These are phyloP conservation scores for Danio tinwini DNA, from an alignment of 2,797 vertebrate species.

Conservation along the genomic window DNA sequence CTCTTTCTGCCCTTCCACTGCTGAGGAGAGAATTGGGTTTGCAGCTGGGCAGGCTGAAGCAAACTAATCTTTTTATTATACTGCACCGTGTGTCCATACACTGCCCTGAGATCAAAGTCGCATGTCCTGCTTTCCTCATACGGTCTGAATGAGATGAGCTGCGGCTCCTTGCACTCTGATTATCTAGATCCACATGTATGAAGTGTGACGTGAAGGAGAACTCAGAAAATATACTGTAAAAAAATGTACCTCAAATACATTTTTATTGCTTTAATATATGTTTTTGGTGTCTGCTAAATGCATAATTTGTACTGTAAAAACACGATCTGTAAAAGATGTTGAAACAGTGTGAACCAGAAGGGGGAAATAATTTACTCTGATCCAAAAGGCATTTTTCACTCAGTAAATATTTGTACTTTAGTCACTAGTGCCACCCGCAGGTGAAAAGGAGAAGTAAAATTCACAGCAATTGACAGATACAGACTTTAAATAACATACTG, in stretches of 20 bases:
- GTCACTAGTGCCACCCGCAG: conserved; percentile 48
- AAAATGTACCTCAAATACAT: neutral
- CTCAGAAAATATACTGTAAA: neutral
- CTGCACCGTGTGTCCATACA: conserved; percentile 40
- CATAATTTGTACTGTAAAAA: neutral
- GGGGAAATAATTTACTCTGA: neutral
- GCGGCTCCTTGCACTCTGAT: conserved; percentile 35
- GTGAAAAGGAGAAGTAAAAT: conserved; percentile 14
- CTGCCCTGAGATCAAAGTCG: conserved; percentile 53
- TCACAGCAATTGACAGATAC: neutral
- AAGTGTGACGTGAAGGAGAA: conserved; percentile 1
- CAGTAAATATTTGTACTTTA: neutral
- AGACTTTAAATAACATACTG: neutral
- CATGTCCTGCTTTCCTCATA: conserved; percentile 33
- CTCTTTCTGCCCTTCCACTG: conserved; percentile 55
- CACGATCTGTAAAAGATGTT: neutral
- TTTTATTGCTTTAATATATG: neutral
- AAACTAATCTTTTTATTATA: conserved; percentile 61
- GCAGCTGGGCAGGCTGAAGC: conserved; percentile 50
- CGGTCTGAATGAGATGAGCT: conserved; percentile 26
- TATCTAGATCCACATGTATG: conserved; percentile 30
- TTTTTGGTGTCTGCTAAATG: neutral
- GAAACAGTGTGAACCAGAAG: neutral
- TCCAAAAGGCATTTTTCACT: neutral
- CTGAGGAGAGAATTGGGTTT: conserved; percentile 60